Base-by-base conservation (phyloP, 1,140 invertebrate genomes). In the Leptinotarsa lineolata region DNA sequence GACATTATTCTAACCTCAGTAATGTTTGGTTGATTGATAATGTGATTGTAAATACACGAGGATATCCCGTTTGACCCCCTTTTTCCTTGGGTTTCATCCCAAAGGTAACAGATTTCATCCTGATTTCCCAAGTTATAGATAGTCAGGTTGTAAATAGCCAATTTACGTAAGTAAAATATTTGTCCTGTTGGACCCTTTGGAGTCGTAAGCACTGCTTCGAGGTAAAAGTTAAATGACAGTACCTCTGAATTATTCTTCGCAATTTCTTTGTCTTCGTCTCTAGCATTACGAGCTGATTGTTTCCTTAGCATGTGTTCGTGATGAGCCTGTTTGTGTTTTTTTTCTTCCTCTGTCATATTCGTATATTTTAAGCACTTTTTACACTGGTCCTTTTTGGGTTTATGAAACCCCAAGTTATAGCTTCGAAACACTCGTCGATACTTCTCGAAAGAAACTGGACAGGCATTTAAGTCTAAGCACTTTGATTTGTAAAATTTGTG, bases 141-240 rank as follows among this genome's bases (percentile, higher is more conserved):
- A 8, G 86, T 88, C 20, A 86, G 84, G 78, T 87, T 87, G 61
- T 84, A 85, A 18, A 83, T 75, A 59, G 80, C 78, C 24, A 88
- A 66, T 73, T 86, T 87, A 20, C 80, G 80, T 73, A 82, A 82
- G 74, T 85, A 86, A 72, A 81, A 85, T 70, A 84, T 84, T 21
- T 73, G 74, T 64, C 78, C 81, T 64, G 80, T 76, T 45, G 85
- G 73, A 6, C 78, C 78, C 68, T 76, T 79, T 16, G 84, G 81
- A 45, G 60, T 78, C 75, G 72, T 58, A 84, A 60, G 22, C 21
- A 84, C 82, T 74, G 84, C 82, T 71, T 86, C 74, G 6, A 85
- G 66, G 77, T 85, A 84, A 76, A 80, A 85, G 48, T 77, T 75
- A 64, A 79, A 69, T 15, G 75, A 59, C 15, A 74, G 48, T 15